Evolutionary conservation across 37 sponge, comb jelly and placozoan genomes (phyloP), one percentile per base, ranked within the genome.

Genomic region (Beroe forskalii): DNA sequence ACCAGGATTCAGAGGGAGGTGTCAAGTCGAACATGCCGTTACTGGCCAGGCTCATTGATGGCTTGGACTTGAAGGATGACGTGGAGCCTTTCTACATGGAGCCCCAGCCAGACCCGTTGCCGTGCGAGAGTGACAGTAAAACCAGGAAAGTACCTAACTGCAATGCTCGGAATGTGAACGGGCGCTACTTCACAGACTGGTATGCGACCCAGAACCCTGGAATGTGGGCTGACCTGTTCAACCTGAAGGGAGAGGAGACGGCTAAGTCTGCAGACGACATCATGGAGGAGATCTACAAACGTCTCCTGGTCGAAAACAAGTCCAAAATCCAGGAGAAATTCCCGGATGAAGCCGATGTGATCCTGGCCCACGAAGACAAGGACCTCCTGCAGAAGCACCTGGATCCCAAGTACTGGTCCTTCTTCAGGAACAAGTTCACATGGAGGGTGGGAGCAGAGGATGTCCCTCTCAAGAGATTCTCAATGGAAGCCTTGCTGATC

Each of bases 361-460:
- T 63, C 25, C 25, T 63, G 2, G 66, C 9, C 4, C 66, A 63
- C 3, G 25, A 63, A 30, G 66, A 63, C 25, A 63, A 6, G 4
- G n/a, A 63, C 66, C 66, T 63, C n/a, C 66, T 63, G 14, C 66
- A 63, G 25, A 30, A 63, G 25, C 25, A 63, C 25, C 28, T 28
- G 25, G 25, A 63, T 30, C 14, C 4, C 4, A 20, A 63, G 25
- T 63, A 63, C 25, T 63, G 66, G 66, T 24, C 14, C 14, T 63
- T 63, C n/a, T 63, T 63, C n/a, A 8, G 66, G 66, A 63, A 63
- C 66, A 3, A 63, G 66, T 63, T 63, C 66, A 63, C 66, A 63
- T 63, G 66, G 66, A 6, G 23, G 20, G 66, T 63, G 14, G 66
- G 66, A 63, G 25, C 25, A 30, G 28, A 63, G 25, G 66, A 63